These are phyloP conservation scores for Tipula vernalis DNA, from an alignment of 2,888 invertebrate species.

Conservation along the genomic window DNA sequence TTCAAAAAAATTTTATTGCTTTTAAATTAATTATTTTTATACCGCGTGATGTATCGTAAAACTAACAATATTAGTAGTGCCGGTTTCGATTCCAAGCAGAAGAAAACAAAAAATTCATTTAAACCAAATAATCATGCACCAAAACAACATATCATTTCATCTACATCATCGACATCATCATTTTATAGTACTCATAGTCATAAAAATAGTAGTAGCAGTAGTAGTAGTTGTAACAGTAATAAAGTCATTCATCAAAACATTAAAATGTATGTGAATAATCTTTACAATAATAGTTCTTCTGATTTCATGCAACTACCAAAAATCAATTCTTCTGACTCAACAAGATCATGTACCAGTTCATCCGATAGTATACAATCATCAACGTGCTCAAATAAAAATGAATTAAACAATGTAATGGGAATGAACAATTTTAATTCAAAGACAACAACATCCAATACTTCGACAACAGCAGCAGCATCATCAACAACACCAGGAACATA, in stretches of 20 bases:
- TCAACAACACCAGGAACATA: constrained; percentile 21
- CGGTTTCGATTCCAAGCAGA: neutral
- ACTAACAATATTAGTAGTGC: neutral
- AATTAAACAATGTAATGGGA: neutral
- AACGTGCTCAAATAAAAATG: neutral
- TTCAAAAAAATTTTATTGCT: neutral
- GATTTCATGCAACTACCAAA: constrained; percentile 1
- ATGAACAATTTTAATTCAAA: constrained; percentile 6
- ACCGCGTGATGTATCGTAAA: constrained; percentile 5
- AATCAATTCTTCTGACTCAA: neutral
- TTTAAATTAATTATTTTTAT: neutral
- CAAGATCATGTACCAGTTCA: constrained; percentile 6
- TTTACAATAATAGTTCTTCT: constrained; percentile 6
- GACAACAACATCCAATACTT: constrained; percentile 6
- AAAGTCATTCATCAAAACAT: constrained; percentile 1
- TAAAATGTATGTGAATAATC: constrained; percentile 9
- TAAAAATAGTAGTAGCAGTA: neutral
- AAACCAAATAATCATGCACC: neutral
- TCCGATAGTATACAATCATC: neutral
- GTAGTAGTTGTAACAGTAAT: constrained; percentile 6
- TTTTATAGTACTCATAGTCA: neutral
- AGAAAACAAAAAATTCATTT: neutral
- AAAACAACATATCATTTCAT: neutral
- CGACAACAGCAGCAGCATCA: constrained; percentile 18
- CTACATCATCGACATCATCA: neutral